Base-by-base conservation (phyloP, 2,113 vertebrate species). In the Varanus salvator region DNA sequence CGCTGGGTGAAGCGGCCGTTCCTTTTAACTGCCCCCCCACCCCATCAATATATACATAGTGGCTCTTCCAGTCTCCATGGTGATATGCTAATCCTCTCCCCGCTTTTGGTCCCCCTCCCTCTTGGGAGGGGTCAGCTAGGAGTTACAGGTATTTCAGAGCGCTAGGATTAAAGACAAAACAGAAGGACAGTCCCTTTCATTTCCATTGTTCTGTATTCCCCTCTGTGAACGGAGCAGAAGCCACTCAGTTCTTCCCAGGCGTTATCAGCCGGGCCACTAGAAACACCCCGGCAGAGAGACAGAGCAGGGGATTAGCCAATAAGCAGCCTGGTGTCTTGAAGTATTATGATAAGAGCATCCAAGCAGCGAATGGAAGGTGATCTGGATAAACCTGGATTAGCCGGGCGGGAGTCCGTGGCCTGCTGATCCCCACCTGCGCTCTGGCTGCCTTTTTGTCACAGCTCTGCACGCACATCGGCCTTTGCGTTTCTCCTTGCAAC, bases 331-430 rank as follows among this genome's bases (percentile, higher is more conserved):
- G 0, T 29, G 54, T 34, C n/a, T 90, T 88, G 84, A 44, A 69
- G 71, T n/a, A n/a, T 87, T 87, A 77, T 86, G 52, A 82, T 86
- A 72, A 84, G 19, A 78, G 92, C 68, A 66, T 31, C 88, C 44
- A 85, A 86, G 91, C 84, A 1, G 57, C 69, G 64, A 34, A 60
- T 69, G n/a, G 80, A 80, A 74, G n/a, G 9, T 44, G 88, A 91
- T 72, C 64, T 2, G 0, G 71, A 77, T 94, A 89, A 94, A 2
- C 82, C 21, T 0, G 27, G 88, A 88, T 77, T 90, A 83, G n/a
- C 84, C 57, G 31, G 2, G 12, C 8, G 34, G 85, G 23, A 9
- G 9, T 50, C 29, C 44, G 86, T 48, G 80, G 75, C 0, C 0
- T 3, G 71, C 44, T 72, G 80, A 38, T 38, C 82, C 57, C 80